A percentile compares a stretch with the other conserved stretches of the same genome.
Conservation (phyloP, 1,140 invertebrate genomes). For the Cyphomyrmex costatus region DNA sequence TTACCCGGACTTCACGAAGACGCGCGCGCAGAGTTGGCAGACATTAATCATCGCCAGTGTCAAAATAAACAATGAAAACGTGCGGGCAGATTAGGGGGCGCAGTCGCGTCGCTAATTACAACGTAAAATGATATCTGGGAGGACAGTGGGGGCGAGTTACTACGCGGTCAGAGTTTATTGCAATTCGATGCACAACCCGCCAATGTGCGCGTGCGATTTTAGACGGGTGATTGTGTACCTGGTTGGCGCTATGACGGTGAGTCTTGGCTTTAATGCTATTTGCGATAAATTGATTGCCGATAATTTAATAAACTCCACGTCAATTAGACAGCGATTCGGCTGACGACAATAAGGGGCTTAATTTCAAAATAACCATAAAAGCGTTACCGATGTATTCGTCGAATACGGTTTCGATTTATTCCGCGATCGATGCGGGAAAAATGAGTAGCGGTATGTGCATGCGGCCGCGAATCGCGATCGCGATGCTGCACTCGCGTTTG, state of each 20-base stretch:
- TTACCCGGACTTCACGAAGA: conserved; percentile 29
- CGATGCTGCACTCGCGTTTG: conserved; percentile 34
- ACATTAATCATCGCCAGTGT: conserved; percentile 55
- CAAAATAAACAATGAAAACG: conserved; percentile 55
- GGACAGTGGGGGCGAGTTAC: conserved; percentile 5
- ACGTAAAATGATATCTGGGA: conserved; percentile 49
- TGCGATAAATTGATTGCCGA: conserved; percentile 53
- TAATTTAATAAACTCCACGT: conserved; percentile 61
- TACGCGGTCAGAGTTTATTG: conserved; percentile 29
- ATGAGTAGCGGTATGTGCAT: not conserved
- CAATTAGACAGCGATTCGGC: conserved; percentile 50
- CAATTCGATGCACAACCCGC: conserved; percentile 4
- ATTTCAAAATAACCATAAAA: conserved; percentile 50
- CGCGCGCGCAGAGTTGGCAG: conserved; percentile 28
- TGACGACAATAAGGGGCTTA: conserved; percentile 46
- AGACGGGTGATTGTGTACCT: conserved; percentile 1
- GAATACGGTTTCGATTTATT: conserved; percentile 65
- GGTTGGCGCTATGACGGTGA: conserved; percentile 2
- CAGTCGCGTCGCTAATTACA: conserved; percentile 56
- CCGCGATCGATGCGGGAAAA: conserved; percentile 42
- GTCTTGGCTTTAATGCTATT: conserved; percentile 60
- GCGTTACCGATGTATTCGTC: conserved; percentile 15
- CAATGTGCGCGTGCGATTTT: conserved; percentile 24
- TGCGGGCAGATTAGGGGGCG: not conserved
- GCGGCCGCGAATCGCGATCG: conserved; percentile 29